Percentiles rank a stretch among this genome's conserved stretches.
Conservation (phyloP, 2,113 vertebrate species). For the Promerops cafer region DNA sequence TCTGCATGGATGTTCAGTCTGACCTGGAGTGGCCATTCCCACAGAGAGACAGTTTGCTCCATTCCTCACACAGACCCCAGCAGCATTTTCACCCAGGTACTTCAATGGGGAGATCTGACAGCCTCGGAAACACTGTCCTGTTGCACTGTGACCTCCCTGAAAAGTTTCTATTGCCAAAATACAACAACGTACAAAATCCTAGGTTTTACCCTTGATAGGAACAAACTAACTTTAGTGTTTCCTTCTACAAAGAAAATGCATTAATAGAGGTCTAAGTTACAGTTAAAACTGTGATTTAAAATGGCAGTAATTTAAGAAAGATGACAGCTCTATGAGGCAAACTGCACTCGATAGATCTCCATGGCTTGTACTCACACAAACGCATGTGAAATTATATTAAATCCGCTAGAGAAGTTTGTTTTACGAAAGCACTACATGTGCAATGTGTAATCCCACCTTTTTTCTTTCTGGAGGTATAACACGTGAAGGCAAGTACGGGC, state of each 20-base stretch:
- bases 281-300: background rate
- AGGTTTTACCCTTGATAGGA: background rate
- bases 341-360: accelerated
- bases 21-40: accelerated
- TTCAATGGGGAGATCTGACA: accelerated
- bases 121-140: accelerated
- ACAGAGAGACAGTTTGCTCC: background rate
- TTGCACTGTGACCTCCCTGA: background rate
- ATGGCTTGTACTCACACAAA: accelerated
- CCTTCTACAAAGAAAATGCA: background rate
- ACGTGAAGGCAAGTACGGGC: conserved; percentile 79
- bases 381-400: accelerated
- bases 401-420: accelerated
- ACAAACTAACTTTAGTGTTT: accelerated
- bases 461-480: conserved; percentile 74
- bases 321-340: background rate
- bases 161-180: background rate
- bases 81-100: accelerated
- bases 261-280: background rate
- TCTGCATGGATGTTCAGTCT: background rate
- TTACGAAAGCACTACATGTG: accelerated
- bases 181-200: background rate
- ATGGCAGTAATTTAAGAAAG: no score
- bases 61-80: background rate
- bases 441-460: conserved; percentile 64